Conservation (phyloP, 2,113 vertebrate genomes). For the Equus quagga region DNA sequence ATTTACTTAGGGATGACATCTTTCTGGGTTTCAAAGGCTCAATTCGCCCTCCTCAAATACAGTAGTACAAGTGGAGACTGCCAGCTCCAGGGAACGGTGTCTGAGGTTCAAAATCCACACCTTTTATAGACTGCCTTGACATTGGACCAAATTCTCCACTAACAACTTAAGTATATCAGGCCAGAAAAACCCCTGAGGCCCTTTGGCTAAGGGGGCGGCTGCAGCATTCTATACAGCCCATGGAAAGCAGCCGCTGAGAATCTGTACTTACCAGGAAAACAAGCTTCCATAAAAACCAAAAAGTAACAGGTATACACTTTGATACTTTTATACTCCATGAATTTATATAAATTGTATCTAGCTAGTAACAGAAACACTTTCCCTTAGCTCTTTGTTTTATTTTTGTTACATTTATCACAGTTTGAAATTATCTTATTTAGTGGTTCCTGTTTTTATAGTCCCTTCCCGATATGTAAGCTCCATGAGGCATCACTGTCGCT, state of each 20-base stretch:
- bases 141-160: not conserved
- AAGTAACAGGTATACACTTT: not conserved
- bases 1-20: not conserved
- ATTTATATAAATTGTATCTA: slow-evolving; percentile 30
- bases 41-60: not conserved
- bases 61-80: not conserved
- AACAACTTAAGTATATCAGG: not conserved
- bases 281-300: not conserved
- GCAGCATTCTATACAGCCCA: not conserved
- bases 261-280: not conserved
- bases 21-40: not conserved
- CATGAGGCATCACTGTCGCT: not conserved
- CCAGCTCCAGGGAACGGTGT: not conserved
- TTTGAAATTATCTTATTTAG: slow-evolving; percentile 27
- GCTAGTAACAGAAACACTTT: not conserved
- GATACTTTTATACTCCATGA: slow-evolving; percentile 1
- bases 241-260: not conserved
- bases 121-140: not conserved
- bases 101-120: not conserved
- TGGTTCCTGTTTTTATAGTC: not conserved
- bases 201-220: not conserved
- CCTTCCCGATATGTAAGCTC: not conserved
- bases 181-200: not conserved
- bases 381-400: slow-evolving; percentile 26
- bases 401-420: not conserved